Percentiles rank a stretch among this genome's conserved stretches.
phyloP scores from a whole-genome alignment of 92 coral and sea anemone species.

The Desmophyllum pertusum region DNA sequence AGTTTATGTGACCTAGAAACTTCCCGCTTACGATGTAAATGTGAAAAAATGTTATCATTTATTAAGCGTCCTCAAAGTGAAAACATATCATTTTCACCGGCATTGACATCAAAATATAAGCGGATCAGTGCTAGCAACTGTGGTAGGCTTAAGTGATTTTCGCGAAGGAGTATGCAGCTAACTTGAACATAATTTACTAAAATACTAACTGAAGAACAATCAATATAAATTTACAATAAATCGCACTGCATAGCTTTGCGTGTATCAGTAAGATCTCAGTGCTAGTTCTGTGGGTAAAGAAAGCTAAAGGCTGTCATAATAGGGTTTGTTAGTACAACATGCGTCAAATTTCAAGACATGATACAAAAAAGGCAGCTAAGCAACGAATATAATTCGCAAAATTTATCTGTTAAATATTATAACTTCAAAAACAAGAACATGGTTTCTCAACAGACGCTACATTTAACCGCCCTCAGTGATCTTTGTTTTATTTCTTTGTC shows the following conservation, averaged over 20 bases:
- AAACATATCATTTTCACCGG: neutral
- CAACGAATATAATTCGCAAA: neutral
- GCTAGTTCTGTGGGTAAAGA: neutral
- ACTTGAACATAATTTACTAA: neutral
- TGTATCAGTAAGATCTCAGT: neutral
- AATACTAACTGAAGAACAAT: neutral
- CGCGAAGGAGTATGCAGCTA: neutral
- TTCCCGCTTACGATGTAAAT: neutral
- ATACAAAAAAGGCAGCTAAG: neutral
- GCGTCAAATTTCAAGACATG: neutral
- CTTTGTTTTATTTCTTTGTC: neutral
- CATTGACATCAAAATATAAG: neutral
- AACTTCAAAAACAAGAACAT: neutral
- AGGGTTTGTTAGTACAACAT: neutral
- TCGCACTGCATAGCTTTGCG: neutral
- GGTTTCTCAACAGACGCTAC: neutral
- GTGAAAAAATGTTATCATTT: neutral
- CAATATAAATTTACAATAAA: neutral
- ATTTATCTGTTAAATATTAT: too few relatives aligned
- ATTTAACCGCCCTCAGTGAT: too few relatives aligned
- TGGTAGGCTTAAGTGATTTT: too few relatives aligned
- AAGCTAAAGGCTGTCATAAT: neutral
- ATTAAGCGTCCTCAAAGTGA: neutral
- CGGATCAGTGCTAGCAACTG: too few relatives aligned
- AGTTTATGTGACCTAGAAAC: neutral